Evolutionary conservation across 2,797 vertebrate genomes (phyloP), one percentile per base, ranked within the genome.

Genomic region (Catamblyrhynchus diadema): DNA sequence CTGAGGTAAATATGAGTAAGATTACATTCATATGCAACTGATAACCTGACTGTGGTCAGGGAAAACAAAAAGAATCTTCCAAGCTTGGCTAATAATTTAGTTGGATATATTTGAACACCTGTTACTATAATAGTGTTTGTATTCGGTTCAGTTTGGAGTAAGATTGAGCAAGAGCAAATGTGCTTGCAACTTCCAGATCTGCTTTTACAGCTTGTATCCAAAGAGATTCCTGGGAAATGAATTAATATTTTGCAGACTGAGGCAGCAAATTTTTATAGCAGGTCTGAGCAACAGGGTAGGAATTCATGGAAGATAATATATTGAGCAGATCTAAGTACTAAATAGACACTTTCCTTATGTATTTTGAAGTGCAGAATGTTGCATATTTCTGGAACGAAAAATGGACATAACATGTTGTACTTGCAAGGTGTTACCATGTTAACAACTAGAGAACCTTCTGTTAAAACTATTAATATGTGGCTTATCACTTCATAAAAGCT

Each of bases 401-500:
- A 93, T 92, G 81, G 67, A 82, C 61, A 85, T 92, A 95, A 88
- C 92, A 94, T 95, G 82, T 87, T 91, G 88, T 66, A 64, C 93
- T 71, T 75, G 85, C 74, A 93, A 94, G 94, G 95, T 94, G 96
- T 96, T 80, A 96, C 72, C 71, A 88, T 83, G 95, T 88, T 94
- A 93, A 96, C 95, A 92, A 60, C 83, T 94, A 81, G 42, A 70
- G 73, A 80, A 72, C 90, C 81, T 94, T 94, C 92, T 90, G 57
- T 60, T 94, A 94, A 94, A 97, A 81, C 91, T 70, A 96, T 94
- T 96, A 96, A 80, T 93, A 86, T 70, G 71, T 73, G 74, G 93
- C 91, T 96, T 97, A 81, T 72, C 90, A 94, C 85, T 91, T 91
- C 83, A 97, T 95, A 96, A 94, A 96, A 96, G 64, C 47, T 67